Evolutionary conservation across 2,797 vertebrate species (phyloP), one percentile per base, ranked within the genome.

Genomic region (Sarcoramphus papa): DNA sequence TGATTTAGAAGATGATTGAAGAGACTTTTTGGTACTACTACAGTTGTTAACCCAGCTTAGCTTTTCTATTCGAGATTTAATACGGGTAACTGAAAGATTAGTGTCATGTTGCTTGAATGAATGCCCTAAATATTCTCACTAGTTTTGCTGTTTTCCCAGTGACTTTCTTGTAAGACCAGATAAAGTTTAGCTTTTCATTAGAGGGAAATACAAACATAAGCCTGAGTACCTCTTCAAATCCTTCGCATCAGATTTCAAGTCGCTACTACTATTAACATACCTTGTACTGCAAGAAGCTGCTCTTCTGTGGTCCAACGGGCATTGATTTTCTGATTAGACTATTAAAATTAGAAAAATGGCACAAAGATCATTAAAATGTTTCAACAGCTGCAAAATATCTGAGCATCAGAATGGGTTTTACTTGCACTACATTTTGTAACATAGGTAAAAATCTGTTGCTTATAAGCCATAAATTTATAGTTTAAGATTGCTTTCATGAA

Each of bases 271-370:
- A 92, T 97, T 95, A 97, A 97, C 97, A 97, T 98, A 99, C 99
- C 99, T 99, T 99, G 99, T 94, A 99, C 99, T 68, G 99, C 99
- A 97, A 99, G 98, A 67, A 99, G 99, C 97, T 99, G 99, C 96
- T 99, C 99, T 97, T 99, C 99, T 94, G 99, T 99, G 75, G 99
- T 99, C 99, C 99, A 99, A 97, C 99, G 99, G 84, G 99, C 99
- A 97, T 99, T 99, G 96, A 99, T 98, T 98, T 99, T 99, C 98
- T 99, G 99, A 98, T 99, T 99, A 97, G 98, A 98, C 99, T 99
- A 97, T 85, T 96, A 98, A 97, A 98, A 98, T 97, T 76, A 98
- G 97, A 98, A 96, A 98, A 97, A 98, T 75, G 95, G 97, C 97
- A 98, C 94, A 97, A 97, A 97, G 96, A 97, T 98, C 95, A 97